Conservation (phyloP, 2,888 invertebrate genomes). For the Lacanobia wlatinum region DNA sequence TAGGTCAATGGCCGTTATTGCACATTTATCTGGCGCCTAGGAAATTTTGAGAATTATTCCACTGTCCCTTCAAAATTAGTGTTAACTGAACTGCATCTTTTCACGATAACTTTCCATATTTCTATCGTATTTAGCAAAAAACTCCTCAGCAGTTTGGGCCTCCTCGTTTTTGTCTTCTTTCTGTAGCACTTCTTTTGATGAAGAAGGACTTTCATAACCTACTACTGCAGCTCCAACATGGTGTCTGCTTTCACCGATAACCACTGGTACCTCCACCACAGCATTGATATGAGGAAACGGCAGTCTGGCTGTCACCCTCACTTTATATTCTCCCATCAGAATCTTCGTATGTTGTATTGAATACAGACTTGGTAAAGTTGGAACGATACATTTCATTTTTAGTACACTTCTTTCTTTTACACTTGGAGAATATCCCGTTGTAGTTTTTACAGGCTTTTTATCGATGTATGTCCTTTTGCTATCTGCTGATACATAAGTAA, state of each 20-base stretch:
- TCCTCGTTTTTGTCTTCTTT: not conserved
- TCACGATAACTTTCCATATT: not conserved
- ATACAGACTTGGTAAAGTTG: slow-evolving; percentile 58
- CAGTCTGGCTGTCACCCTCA: slow-evolving; percentile 63
- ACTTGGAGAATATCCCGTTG: slow-evolving; percentile 29
- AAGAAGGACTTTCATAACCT: not conserved
- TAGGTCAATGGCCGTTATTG: too few relatives aligned
- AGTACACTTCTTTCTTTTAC: slow-evolving; percentile 53
- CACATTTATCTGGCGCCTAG: too few relatives aligned
- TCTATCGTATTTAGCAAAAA: slow-evolving; percentile 3
- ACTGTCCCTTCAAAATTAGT: too few relatives aligned
- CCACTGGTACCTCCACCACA: slow-evolving; percentile 64
- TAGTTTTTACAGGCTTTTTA: slow-evolving; percentile 32
- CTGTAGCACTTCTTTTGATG: not conserved
- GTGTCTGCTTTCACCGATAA: slow-evolving; percentile 59
- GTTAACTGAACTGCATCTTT: not conserved
- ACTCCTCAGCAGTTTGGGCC: not conserved
- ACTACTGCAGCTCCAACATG: not conserved
- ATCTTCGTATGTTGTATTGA: slow-evolving; percentile 68
- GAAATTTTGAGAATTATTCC: too few relatives aligned
- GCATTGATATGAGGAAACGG: slow-evolving; percentile 68
- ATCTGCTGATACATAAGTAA: slow-evolving; percentile 43
- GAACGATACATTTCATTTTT: slow-evolving; percentile 41
- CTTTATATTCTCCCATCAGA: slow-evolving; percentile 60
- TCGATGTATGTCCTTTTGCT: not conserved